Evolutionary conservation across 2,113 vertebrate species (phyloP).

Genomic region (Salvelinus sp.): DNA sequence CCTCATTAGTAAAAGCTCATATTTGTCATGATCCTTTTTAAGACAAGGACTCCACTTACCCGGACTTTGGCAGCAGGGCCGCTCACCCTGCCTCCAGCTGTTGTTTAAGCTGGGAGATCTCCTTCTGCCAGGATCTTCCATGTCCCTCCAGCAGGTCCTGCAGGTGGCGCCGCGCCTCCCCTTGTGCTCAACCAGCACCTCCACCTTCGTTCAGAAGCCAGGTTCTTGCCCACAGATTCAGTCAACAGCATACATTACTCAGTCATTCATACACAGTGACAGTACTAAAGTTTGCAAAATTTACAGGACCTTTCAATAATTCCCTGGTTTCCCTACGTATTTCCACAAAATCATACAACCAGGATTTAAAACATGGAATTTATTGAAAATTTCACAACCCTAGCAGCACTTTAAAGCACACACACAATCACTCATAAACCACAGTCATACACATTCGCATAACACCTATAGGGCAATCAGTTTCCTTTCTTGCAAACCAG

Average conservation of each 20-base stretch:
- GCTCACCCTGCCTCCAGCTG: constrained; percentile 84
- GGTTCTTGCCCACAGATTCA: constrained; percentile 66
- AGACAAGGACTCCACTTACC: constrained; percentile 65
- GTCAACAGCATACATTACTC: neutral
- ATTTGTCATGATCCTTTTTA: neutral
- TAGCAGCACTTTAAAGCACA: neutral
- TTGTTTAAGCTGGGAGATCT: constrained; percentile 84
- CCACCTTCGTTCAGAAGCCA: constrained; percentile 91
- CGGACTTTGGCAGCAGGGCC: constrained; percentile 82
- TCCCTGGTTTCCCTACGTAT: no score
- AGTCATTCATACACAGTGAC: no score
- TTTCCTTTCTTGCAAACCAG: neutral
- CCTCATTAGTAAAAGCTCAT: neutral
- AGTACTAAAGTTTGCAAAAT: neutral
- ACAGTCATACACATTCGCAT: neutral
- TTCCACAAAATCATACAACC: no score
- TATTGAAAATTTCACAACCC: no score
- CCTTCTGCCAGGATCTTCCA: constrained; percentile 88
- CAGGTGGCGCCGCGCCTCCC: constrained; percentile 91
- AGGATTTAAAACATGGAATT: no score
- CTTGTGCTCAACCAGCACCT: constrained; percentile 90
- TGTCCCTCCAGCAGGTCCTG: constrained; percentile 88
- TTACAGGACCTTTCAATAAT: no score
- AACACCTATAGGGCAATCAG: neutral
- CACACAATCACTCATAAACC: neutral